Percentiles rank a stretch among this genome's conserved stretches.
Evolutionary conservation across 2,113 vertebrate species (phyloP).

Genomic region (Formicarius rufipectus): DNA sequence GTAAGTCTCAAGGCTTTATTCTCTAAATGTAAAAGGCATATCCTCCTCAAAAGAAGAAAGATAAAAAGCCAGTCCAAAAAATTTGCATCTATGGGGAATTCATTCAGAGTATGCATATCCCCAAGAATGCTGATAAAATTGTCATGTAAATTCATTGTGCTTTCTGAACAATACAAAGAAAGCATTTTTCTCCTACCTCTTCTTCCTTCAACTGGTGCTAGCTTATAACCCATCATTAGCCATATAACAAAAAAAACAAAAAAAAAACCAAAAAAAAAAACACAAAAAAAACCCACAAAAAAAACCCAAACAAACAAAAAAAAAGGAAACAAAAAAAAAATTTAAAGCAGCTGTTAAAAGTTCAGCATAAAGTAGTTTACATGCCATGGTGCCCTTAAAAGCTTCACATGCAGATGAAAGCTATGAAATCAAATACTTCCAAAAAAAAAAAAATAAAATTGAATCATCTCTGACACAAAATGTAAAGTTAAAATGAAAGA

Average conservation of each 20-base stretch:
- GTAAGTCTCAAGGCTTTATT: background rate
- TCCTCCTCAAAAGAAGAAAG: conserved; percentile 15
- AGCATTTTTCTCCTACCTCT: background rate
- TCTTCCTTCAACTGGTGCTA: background rate
- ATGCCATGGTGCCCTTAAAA: background rate
- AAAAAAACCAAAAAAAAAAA: background rate
- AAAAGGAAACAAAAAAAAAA: background rate
- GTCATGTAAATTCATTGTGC: conserved; percentile 29
- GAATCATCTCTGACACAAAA: background rate
- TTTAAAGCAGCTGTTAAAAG: background rate
- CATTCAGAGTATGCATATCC: background rate
- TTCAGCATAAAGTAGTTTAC: background rate
- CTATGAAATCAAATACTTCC: background rate
- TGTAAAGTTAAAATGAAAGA: background rate
- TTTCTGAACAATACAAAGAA: background rate
- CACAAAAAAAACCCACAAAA: no score
- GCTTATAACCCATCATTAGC: conserved; percentile 25
- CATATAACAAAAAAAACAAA: background rate
- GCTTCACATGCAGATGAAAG: background rate
- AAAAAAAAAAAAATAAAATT: background rate
- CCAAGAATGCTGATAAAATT: conserved; percentile 44
- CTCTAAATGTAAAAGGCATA: conserved; percentile 19
- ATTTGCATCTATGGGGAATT: background rate
- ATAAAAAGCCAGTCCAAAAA: conserved; percentile 31
- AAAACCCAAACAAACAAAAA: no score